Base-by-base conservation (phyloP, 2,888 invertebrate genomes). In the Fissipunctia ypsillon region DNA sequence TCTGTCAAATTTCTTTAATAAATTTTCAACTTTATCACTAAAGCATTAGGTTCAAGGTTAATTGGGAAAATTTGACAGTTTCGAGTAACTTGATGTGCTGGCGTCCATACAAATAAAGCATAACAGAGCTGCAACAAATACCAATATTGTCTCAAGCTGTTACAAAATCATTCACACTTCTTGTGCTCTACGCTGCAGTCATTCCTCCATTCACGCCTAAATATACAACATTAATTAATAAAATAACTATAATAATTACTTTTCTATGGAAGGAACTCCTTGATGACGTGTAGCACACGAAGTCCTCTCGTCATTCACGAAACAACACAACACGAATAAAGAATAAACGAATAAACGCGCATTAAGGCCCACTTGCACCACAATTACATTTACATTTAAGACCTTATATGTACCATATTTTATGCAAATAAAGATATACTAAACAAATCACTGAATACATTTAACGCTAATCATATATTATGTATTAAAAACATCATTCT, bases 211-310 rank as follows among this genome's bases (percentile, higher is more conserved):
- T 89, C 95, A 95, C 81, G 88, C 94, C 78, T 81, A 78, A 76
- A 63, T 72, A 71, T 52, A 63, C 65, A 71, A 75, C 72, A 81
- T 67, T 57, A 75, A 83, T 83, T 76, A 84, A 83, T 69, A 80
- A 79, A 63, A 73, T 83, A 85, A 78, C 65, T 84, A 65, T 68
- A 43, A 88, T 91, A 91, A 86, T 92, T 94, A 94, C 92, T 91
- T 90, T 87, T 83, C 85, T 83, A 90, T 90, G 90, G 93, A 90
- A 92, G 94, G 93, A 93, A 94, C 88, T 84, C 91, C 92, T 90
- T 83, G 92, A 88, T 91, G 94, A 74, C 90, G 93, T 94, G 93
- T 88, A 95, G 95, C 95, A 95, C 95, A 94, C 92, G 94, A 94
- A 94, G 94, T 91, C 91, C 85, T 91, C 93, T 91, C 88, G 88